Base-by-base conservation (phyloP, 2,888 invertebrate species). In the Orchestes rusci region DNA sequence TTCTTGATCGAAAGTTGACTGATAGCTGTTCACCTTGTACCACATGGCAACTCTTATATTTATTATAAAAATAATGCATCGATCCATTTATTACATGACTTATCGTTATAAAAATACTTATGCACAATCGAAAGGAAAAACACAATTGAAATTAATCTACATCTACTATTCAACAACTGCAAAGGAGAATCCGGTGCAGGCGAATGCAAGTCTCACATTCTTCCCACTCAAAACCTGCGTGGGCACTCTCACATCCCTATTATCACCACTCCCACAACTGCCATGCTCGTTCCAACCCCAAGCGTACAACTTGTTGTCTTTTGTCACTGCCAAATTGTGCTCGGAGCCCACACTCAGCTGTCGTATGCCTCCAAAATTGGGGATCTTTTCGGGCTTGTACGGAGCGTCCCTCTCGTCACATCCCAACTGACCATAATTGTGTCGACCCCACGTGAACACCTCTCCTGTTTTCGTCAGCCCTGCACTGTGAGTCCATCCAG, bases 241-340 rank as follows among this genome's bases (percentile, higher is more conserved):
- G 8, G 76, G 75, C 47, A 60, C 56, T 34, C 63, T 53, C 27
- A 74, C 65, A 56, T 77, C 67, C 38, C 65, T 61, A 18, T 64
- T 67, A 49, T 66, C 66, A 40, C 77, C 78, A 54, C 77, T 80
- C 40, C 89, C 90, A 58, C 89, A 89, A 63, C 84, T 89, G 28
- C 84, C 85, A 69, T 90, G 90, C 60, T 91, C 90, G 67, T 91
- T 90, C 90, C 90, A 91, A 1, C 90, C 90, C 89, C 90, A 91
- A 15, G 82, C 77, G 60, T 78, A 80, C 4, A 89, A 63, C 36
- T 74, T 72, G 20, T 80, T 80, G 44, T 78, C 75, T 49, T 72
- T 75, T 56, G 76, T 74, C 51, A 85, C 66, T 49, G 82, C 80
- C 52, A 90, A 63, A 32, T 81, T 84, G 60, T 90, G 90, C 59